These are phyloP conservation scores for Pogona vitticeps DNA, from an alignment of 2,113 vertebrate species.

Conservation along the genomic window DNA sequence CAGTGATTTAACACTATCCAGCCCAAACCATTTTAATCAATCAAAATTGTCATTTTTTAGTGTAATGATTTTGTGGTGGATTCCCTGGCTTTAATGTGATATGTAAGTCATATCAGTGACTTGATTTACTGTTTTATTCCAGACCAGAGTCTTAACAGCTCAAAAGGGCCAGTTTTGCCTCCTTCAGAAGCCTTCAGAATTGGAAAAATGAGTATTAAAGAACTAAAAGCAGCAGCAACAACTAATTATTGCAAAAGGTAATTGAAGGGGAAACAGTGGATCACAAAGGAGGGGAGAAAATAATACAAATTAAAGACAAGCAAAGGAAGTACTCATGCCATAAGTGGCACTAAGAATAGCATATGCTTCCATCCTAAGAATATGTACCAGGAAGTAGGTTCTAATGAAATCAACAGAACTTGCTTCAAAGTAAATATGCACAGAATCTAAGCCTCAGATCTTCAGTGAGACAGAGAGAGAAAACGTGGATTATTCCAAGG, in stretches of 20 bases:
- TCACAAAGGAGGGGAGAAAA: neutral
- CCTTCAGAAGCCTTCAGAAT: slow-evolving; percentile 81
- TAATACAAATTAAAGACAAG: slow-evolving; percentile 41
- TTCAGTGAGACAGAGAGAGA: neutral
- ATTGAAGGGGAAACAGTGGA: neutral
- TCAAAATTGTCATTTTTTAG: slow-evolving; percentile 91
- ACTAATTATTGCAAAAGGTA: slow-evolving; percentile 57
- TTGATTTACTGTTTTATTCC: slow-evolving; percentile 88
- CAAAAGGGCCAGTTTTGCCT: slow-evolving; percentile 74
- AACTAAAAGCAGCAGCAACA: slow-evolving; percentile 19
- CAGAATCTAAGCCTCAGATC: neutral
- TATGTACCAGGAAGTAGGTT: neutral
- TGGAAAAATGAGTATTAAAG: slow-evolving; percentile 78
- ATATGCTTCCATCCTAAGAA: neutral
- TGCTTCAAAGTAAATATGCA: neutral
- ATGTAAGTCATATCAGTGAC: slow-evolving; percentile 85
- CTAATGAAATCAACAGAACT: neutral
- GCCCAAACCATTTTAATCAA: slow-evolving; percentile 95
- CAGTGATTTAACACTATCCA: slow-evolving; percentile 92
- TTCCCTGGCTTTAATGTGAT: slow-evolving; percentile 89
- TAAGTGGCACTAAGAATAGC: neutral
- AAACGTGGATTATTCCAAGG: neutral
- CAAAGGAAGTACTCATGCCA: neutral
- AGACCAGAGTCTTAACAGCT: slow-evolving; percentile 75
- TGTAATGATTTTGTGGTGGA: slow-evolving; percentile 92